Evolutionary conservation across 2,888 invertebrate species (phyloP).

Genomic region (Arctia plantaginis): DNA sequence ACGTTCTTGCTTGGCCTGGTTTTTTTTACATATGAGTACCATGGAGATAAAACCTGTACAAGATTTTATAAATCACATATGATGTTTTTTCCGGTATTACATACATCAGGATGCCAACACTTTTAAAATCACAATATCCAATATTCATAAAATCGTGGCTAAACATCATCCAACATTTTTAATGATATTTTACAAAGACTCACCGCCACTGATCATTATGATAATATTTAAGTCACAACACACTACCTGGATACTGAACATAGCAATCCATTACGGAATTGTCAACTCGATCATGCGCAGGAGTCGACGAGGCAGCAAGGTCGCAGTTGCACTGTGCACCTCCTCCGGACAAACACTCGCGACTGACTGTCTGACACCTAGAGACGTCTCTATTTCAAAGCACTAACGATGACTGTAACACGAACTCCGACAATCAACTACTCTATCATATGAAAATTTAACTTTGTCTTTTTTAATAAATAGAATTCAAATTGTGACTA

Average conservation of each 20-base stretch:
- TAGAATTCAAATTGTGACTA: slow-evolving; percentile 54
- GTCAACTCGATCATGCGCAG: slow-evolving; percentile 75
- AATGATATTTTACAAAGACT: slow-evolving; percentile 7
- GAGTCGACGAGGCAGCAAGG: slow-evolving; percentile 77
- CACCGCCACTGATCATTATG: slow-evolving; percentile 19
- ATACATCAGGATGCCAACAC: neutral
- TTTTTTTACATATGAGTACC: neutral
- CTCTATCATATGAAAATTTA: slow-evolving; percentile 54
- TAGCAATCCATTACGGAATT: slow-evolving; percentile 76
- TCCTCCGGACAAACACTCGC: slow-evolving; percentile 54
- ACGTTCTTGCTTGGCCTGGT: neutral
- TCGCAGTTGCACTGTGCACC: slow-evolving; percentile 71
- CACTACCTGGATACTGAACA: slow-evolving; percentile 72
- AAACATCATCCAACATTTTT: neutral
- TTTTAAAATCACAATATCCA: neutral
- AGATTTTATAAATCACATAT: neutral
- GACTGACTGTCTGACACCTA: slow-evolving; percentile 39
- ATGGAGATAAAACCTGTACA: neutral
- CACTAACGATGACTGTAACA: slow-evolving; percentile 56
- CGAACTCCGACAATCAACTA: slow-evolving; percentile 45
- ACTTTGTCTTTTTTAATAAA: slow-evolving; percentile 49
- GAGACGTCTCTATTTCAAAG: slow-evolving; percentile 60
- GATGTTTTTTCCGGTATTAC: neutral
- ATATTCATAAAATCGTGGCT: neutral
- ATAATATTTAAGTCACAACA: slow-evolving; percentile 34